Percentiles rank a stretch among this genome's conserved stretches.
Conservation (phyloP, 37 sponge, comb jelly and placozoan species). For the Tethya wilhelma region DNA sequence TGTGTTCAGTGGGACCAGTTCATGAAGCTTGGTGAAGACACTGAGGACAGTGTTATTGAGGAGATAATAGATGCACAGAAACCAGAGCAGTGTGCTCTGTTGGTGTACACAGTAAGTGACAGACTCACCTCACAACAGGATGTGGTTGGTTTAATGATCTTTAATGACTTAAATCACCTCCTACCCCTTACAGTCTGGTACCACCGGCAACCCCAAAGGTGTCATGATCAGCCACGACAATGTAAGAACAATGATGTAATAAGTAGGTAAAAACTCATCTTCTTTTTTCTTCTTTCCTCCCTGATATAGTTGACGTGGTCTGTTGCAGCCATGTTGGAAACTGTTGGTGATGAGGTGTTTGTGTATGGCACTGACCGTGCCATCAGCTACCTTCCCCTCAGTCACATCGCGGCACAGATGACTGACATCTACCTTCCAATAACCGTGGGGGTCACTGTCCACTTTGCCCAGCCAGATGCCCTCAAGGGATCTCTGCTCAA, state of each 20-base stretch:
- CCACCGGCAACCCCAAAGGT: slow-evolving; percentile 89
- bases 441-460: slow-evolving; percentile 26
- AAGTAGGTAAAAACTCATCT: not conserved
- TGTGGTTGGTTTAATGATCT: not conserved
- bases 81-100: slow-evolving; percentile 77
- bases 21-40: slow-evolving; percentile 78
- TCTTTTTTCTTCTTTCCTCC: not conserved
- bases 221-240: slow-evolving; percentile 93
- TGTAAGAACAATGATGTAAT: slow-evolving; percentile 40
- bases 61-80: slow-evolving; percentile 49
- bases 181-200: slow-evolving; percentile 76
- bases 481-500: slow-evolving; percentile 69
- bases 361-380: slow-evolving; percentile 13
- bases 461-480: slow-evolving; percentile 93
- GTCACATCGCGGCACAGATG: slow-evolving; percentile 76
- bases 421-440: slow-evolving; percentile 65
- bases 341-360: not conserved
- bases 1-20: slow-evolving; percentile 87
- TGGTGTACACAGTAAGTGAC: slow-evolving; percentile 87
- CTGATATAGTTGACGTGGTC: slow-evolving; percentile 63
- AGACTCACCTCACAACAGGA: not conserved
- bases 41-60: slow-evolving; percentile 69
- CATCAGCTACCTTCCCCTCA: slow-evolving; percentile 75
- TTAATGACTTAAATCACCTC: not conserved
- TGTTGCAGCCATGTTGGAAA: slow-evolving; percentile 5